Conservation (phyloP, 2,797 vertebrate species). For the Phoeniculus purpureus region DNA sequence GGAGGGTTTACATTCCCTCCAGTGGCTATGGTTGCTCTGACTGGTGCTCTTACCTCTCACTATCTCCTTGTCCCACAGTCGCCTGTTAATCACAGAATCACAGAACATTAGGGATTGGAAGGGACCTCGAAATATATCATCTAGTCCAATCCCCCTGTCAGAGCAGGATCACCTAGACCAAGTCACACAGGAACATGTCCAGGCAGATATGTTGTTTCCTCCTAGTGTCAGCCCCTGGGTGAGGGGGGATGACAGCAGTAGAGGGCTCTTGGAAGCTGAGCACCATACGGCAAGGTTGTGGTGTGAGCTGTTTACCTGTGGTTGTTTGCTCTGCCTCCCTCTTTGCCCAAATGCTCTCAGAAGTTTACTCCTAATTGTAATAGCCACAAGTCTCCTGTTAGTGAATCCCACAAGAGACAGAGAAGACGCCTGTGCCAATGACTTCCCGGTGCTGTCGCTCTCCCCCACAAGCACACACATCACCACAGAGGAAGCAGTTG, state of each 20-base stretch:
- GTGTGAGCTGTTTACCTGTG: background rate
- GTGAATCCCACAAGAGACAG: background rate
- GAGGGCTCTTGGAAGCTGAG: background rate
- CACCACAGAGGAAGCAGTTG: background rate
- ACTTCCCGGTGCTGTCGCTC: background rate
- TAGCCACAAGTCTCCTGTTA: background rate
- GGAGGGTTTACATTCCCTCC: background rate
- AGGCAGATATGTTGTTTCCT: background rate
- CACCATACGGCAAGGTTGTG: background rate
- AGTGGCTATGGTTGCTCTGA: background rate
- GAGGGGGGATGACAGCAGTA: background rate
- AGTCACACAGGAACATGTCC: too few species aligned
- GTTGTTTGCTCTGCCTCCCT: background rate
- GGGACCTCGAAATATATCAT: too few species aligned
- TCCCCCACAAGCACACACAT: background rate
- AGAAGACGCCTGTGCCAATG: rapidly evolving
- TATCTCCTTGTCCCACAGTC: background rate
- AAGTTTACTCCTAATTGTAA: background rate
- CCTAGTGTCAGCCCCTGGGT: background rate
- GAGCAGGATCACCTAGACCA: too few species aligned
- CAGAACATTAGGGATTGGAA: too few species aligned
- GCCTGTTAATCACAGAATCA: too few species aligned
- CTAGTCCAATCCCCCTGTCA: too few species aligned
- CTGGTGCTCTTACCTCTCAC: background rate
- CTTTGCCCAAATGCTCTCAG: background rate